Percentiles rank a stretch among this genome's conserved stretches.
Conservation (phyloP, 2,888 invertebrate species). For the Caenorhabditis panamensis region DNA sequence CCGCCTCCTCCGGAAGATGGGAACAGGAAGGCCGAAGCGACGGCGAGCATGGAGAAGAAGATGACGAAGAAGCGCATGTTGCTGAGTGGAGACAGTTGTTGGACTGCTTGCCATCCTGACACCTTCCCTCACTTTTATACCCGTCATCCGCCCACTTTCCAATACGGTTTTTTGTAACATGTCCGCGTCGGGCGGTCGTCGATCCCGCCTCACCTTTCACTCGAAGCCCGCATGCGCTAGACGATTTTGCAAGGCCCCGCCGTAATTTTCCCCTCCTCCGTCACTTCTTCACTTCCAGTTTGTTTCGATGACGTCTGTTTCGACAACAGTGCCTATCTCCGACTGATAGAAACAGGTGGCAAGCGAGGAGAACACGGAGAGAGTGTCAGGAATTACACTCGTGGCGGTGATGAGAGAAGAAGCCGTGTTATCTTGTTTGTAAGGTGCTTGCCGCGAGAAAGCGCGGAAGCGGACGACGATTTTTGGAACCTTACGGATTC, state of each 20-base stretch:
- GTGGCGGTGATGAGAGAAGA: background rate
- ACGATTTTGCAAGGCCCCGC: conserved; percentile 36
- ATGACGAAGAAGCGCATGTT: conserved; percentile 60
- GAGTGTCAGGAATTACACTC: conserved; percentile 47
- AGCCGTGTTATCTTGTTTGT: conserved; percentile 6
- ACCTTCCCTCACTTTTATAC: conserved; percentile 28
- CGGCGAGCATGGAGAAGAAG: conserved; percentile 56
- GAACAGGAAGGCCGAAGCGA: conserved; percentile 62
- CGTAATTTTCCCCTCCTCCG: conserved; percentile 14
- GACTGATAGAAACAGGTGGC: conserved; percentile 42
- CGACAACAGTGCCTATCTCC: conserved; percentile 10
- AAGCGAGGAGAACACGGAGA: conserved; percentile 16
- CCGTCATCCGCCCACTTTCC: conserved; percentile 2
- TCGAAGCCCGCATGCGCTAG: conserved; percentile 25
- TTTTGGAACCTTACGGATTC: conserved; percentile 52
- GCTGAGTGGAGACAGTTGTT: conserved; percentile 22
- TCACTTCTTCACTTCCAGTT: conserved; percentile 41
- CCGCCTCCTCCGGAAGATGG: conserved; percentile 60
- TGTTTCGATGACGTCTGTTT: conserved; percentile 53
- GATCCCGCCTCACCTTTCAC: conserved; percentile 29
- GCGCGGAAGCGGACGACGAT: conserved; percentile 5
- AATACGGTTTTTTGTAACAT: conserved; percentile 34
- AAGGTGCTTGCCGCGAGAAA: background rate
- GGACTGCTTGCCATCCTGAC: conserved; percentile 44
- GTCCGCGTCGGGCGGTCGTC: conserved; percentile 15